These are phyloP conservation scores for Schizotus pectinicornis DNA, from an alignment of 2,888 invertebrate genomes.

Conservation along the genomic window DNA sequence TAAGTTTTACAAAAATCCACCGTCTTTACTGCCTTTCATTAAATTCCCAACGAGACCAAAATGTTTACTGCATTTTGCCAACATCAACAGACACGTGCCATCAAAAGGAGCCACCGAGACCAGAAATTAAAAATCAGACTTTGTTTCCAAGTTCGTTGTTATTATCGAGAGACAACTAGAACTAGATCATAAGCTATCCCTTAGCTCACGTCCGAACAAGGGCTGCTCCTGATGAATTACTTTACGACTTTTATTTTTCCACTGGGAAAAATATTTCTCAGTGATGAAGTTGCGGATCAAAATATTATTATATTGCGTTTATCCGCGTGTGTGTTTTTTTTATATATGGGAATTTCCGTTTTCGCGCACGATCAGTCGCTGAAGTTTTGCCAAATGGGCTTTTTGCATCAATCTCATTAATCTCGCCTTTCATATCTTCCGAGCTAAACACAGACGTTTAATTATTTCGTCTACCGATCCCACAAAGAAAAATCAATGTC, in stretches of 20 bases:
- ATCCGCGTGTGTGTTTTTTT: conserved; percentile 14
- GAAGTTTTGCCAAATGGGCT: background rate
- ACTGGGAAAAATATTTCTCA: conserved; percentile 42
- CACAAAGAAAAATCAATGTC: no score
- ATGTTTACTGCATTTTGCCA: conserved; percentile 19
- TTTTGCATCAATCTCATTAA: background rate
- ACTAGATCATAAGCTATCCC: conserved; percentile 16
- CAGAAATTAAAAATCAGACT: conserved; percentile 6
- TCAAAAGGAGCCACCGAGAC: background rate
- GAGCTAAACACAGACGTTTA: background rate
- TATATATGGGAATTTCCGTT: conserved; percentile 5
- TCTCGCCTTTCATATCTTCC: background rate
- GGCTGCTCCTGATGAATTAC: conserved; percentile 41
- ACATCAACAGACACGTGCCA: conserved; percentile 9
- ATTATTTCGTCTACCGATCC: background rate
- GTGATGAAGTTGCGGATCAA: conserved; percentile 44
- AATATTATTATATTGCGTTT: conserved; percentile 41
- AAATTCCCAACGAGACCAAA: conserved; percentile 19
- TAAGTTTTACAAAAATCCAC: conserved; percentile 36
- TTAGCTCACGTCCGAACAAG: conserved; percentile 16
- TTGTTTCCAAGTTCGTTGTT: conserved; percentile 27
- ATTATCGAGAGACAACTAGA: conserved; percentile 17
- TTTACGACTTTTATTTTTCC: conserved; percentile 43
- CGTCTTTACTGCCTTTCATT: conserved; percentile 30
- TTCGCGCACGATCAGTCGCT: background rate